Base-by-base conservation (phyloP, 2,888 invertebrate genomes). In the Apeira syringaria region DNA sequence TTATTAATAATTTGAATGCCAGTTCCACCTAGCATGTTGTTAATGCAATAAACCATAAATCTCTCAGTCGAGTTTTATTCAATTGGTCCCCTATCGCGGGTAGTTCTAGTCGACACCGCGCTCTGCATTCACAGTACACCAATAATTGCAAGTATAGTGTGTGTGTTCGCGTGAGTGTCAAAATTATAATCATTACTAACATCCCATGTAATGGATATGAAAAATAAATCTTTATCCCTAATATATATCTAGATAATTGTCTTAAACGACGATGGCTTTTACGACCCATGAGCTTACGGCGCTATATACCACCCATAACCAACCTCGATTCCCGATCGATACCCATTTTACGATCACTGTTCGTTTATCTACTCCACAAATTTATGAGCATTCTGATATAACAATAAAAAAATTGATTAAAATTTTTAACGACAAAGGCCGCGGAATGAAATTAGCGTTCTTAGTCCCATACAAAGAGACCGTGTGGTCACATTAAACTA, bases 401-500 rank as follows among this genome's bases (percentile, higher is more conserved):
- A 46, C 52, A 50, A 59, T 56, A 68, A 59, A 57, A 61, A 38
- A 38, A 52, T 57, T 53, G 63, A 66, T 59, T 54, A 54, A 59
- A 59, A 64, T 56, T 52, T 50, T 54, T 59, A 64, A 63, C 53
- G 61, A 63, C 55, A 48, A 36, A 46, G 35, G 42, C 32, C 32
- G 33, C 37, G 37, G 10, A 26, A 18, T 35, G 39, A 7, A 50
- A 50, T 56, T 50, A 52, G 53, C 50, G 37, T 33, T 33, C 8
- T 17, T 17, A 34, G 48, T 43, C 40, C 46, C 22, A 28, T 34
- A 11, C 7, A 35, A 27, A 26, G 24, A 18, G 9, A 48, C 56
- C 65, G 66, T 68, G 67, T 80, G 76, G 77, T 71, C 66, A 62
- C 77, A 70, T 53, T 50, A 54, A 52, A 46, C 59, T 51, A 56